Conservation (phyloP, 2,888 invertebrate genomes). For the Tetranychus piercei region DNA sequence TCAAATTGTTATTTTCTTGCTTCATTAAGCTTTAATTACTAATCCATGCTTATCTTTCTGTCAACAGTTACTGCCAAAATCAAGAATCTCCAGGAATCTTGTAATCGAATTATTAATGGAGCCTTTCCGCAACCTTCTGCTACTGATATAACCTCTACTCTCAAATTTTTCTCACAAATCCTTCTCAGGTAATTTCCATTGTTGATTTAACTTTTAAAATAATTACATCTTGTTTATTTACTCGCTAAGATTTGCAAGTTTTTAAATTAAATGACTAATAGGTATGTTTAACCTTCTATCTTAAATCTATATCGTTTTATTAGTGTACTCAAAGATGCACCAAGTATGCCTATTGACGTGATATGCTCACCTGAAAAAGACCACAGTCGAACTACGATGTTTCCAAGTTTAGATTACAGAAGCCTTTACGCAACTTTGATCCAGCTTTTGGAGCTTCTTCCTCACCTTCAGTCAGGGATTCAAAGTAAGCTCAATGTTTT, state of each 20-base stretch:
- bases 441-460: constrained; percentile 14
- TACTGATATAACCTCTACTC: constrained; percentile 84
- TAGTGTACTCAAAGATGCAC: constrained; percentile 93
- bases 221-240: background rate
- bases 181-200: constrained; percentile 55
- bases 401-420: constrained; percentile 26
- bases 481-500: constrained; percentile 14
- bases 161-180: constrained; percentile 94
- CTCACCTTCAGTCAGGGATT: constrained; percentile 20
- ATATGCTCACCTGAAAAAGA: constrained; percentile 71
- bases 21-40: constrained; percentile 11
- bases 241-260: too few species aligned
- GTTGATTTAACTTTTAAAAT: background rate
- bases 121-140: constrained; percentile 80
- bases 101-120: constrained; percentile 73
- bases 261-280: too few species aligned
- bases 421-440: constrained; percentile 16
- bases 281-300: constrained; percentile 2
- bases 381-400: constrained; percentile 57
- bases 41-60: constrained; percentile 15
- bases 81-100: constrained; percentile 86
- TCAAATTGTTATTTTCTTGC: constrained; percentile 5
- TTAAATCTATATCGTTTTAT: constrained; percentile 12
- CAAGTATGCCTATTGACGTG: constrained; percentile 75
- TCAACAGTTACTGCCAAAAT: constrained; percentile 85